Conservation (phyloP, 1,140 invertebrate genomes). For the Phymorhynchus buccinoides region DNA sequence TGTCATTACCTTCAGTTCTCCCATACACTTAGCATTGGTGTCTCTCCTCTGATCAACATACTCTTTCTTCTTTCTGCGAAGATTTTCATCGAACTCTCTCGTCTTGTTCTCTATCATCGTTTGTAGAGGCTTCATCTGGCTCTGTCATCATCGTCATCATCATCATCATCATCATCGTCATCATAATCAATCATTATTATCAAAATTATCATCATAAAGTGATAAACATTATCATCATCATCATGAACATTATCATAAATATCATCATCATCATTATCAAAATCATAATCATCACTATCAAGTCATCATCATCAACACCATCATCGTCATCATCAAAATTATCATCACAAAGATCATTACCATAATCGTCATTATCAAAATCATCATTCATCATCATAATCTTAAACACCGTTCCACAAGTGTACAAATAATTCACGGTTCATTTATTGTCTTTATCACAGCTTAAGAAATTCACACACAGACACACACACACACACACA, state of each 20-base stretch:
- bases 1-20: not conserved
- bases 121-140: conserved; percentile 18
- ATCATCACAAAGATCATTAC: not conserved
- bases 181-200: conserved; percentile 17
- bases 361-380: not conserved
- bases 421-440: too few relatives aligned
- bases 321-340: not conserved
- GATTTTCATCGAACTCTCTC: not conserved
- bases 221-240: conserved; percentile 31
- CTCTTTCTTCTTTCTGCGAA: conserved; percentile 22
- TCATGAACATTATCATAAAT: conserved; percentile 33
- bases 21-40: conserved; percentile 8
- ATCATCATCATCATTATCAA: conserved; percentile 27
- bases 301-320: not conserved
- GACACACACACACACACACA: too few relatives aligned
- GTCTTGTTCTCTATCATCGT: conserved; percentile 19
- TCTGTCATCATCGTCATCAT: conserved; percentile 31
- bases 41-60: conserved; percentile 13
- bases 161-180: conserved; percentile 32
- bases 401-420: not conserved
- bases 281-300: not conserved
- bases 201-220: conserved; percentile 26
- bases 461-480: too few relatives aligned
- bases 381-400: not conserved
- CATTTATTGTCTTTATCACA: too few relatives aligned